These are phyloP conservation scores for Platycheirus rosarum DNA, from an alignment of 2,888 invertebrate genomes.

Conservation along the genomic window DNA sequence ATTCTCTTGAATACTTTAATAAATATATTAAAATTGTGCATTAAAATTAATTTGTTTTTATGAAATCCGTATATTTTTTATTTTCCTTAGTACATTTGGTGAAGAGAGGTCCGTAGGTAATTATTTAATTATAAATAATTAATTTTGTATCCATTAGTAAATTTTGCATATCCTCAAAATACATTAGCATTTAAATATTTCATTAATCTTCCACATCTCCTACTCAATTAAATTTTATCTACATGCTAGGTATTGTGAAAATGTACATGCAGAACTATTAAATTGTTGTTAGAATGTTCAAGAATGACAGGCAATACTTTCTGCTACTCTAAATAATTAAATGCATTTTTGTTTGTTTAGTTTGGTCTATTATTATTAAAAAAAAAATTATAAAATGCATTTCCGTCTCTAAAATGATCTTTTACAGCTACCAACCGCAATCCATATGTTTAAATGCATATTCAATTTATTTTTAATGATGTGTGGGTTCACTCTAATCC, in stretches of 20 bases:
- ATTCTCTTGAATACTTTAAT: no score
- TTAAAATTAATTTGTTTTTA: no score
- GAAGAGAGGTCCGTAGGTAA: not conserved
- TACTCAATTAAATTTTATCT: not conserved
- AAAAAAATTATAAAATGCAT: conserved; percentile 11
- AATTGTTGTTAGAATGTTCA: conserved; percentile 16
- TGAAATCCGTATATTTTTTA: no score
- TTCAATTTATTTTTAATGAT: conserved; percentile 53
- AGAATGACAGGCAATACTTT: conserved; percentile 38
- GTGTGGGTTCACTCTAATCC: conserved; percentile 34
- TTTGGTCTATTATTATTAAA: not conserved
- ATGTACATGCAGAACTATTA: conserved; percentile 61
- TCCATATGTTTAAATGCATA: conserved; percentile 56
- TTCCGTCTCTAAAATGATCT: conserved; percentile 40
- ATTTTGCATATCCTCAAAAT: conserved; percentile 25
- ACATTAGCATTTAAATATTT: not conserved
- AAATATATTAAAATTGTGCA: no score
- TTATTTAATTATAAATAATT: not conserved
- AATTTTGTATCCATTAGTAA: conserved; percentile 48
- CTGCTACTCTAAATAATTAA: conserved; percentile 18
- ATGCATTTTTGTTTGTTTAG: conserved; percentile 48
- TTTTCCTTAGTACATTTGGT: conserved; percentile 2
- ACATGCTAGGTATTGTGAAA: conserved; percentile 30
- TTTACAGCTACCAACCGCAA: conserved; percentile 71
- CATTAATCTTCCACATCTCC: not conserved